These are phyloP conservation scores for Clarias macrocephalus DNA, from an alignment of 2,113 vertebrate genomes.

Conservation along the genomic window DNA sequence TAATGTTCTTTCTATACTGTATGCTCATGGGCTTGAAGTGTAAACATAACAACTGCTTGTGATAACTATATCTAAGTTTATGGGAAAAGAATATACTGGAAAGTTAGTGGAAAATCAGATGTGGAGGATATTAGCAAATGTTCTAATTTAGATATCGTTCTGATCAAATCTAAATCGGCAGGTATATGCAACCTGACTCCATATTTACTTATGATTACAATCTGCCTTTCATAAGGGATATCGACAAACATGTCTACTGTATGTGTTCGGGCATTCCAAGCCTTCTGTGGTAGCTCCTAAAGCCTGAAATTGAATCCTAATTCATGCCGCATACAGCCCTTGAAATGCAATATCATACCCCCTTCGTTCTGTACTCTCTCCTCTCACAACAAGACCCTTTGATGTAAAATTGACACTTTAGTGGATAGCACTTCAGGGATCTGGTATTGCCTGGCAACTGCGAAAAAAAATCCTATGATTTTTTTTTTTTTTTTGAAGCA, in stretches of 20 bases:
- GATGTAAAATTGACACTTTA: constrained; percentile 77
- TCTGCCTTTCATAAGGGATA: not conserved
- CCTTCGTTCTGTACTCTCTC: constrained; percentile 44
- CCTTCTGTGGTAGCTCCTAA: constrained; percentile 10
- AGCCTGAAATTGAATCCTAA: constrained; percentile 44
- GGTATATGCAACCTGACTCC: not conserved
- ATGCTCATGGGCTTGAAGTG: not conserved
- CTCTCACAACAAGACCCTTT: constrained; percentile 68
- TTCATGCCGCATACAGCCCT: constrained; percentile 55
- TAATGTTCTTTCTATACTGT: not conserved
- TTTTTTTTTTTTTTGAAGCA: constrained; percentile 54
- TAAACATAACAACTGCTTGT: not conserved
- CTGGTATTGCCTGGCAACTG: constrained; percentile 74
- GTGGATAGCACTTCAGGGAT: constrained; percentile 70
- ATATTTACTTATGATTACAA: not conserved
- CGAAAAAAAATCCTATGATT: constrained; percentile 62
- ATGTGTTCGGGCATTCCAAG: constrained; percentile 1
- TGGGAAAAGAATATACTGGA: not conserved
- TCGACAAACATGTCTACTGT: not conserved
- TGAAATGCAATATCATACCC: constrained; percentile 64
- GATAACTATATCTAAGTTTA: not conserved
- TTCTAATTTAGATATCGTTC: not conserved
- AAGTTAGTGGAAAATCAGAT: not conserved
- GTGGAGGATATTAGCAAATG: not conserved
- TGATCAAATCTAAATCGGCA: not conserved